Conservation (phyloP, 35 echinoderm and acorn worm species). For the Apostichopus parvimensis region DNA sequence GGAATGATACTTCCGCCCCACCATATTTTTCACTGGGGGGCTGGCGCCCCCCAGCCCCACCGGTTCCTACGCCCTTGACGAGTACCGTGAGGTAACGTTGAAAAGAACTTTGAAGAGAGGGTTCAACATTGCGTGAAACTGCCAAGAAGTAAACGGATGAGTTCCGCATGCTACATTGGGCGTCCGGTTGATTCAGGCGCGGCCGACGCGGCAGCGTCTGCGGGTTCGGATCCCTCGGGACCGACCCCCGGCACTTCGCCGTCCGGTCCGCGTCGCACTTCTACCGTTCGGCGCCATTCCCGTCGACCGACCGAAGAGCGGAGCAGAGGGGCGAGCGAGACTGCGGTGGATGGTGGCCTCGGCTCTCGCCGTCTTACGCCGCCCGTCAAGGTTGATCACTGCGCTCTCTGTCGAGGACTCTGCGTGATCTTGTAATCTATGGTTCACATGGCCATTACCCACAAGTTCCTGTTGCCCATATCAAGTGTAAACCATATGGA, state of each 20-base stretch:
- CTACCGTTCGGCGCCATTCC: conserved; percentile 44
- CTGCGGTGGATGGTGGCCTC: not conserved
- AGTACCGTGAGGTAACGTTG: conserved; percentile 59
- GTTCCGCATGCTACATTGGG: not conserved
- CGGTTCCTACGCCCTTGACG: no score
- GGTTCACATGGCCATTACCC: no score
- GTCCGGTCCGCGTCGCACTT: conserved; percentile 29
- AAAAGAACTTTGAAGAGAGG: conserved; percentile 92
- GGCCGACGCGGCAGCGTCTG: not conserved
- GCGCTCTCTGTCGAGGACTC: not conserved
- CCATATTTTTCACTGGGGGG: no score
- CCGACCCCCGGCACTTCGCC: not conserved
- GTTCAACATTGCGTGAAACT: conserved; percentile 83
- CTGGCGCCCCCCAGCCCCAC: no score
- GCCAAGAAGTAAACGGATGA: conserved; percentile 58
- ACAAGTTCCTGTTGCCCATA: no score
- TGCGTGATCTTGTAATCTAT: not conserved
- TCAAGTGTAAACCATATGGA: no score
- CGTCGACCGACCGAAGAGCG: conserved; percentile 16
- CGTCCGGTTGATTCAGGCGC: conserved; percentile 28
- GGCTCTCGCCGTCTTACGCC: not conserved
- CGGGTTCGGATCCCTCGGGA: conserved; percentile 1
- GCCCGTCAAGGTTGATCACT: not conserved
- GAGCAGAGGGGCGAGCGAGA: not conserved
- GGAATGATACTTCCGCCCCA: no score